Evolutionary conservation across 2,113 vertebrate species (phyloP), one percentile per base, ranked within the genome.

Genomic region (Hystrix brachyura): DNA sequence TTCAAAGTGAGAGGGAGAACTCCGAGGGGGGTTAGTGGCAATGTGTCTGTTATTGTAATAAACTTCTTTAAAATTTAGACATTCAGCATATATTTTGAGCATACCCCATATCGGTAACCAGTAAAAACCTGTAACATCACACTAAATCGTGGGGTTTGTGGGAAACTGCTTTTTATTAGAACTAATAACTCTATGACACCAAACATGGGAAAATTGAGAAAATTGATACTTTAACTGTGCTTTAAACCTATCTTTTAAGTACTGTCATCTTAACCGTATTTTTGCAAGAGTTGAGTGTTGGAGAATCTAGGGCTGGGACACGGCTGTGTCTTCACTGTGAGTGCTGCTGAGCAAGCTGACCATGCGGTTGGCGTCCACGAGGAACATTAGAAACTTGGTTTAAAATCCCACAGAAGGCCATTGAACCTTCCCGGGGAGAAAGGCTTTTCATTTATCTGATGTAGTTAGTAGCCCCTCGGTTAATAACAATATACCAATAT

Each of bases 201-300:
- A 85, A 96, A 94, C 29, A 71, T 79, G 25, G 43, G 67, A 85
- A 93, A 76, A 67, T 78, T 14, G 57, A 62, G 72, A 86, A 89
- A 92, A 57, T 79, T 46, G 29, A 43, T 76, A n/a, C 59, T 55
- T 60, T 83, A 82, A 79, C 60, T 87, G 64, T 92, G 4, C 43
- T n/a, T 79, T 96, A 80, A 82, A 67, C 15, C 78, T 53, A 14
- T 17, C 51, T 93, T 64, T 85, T 93, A 38, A 57, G 34, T 87
- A 48, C 59, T 23, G 32, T 51, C 60, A n/a, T 81, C 60, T 76
- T 62, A 91, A 46, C 76, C 84, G 89, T 23, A 53, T 81, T 93
- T 92, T 90, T 76, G 69, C 34, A 69, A 46, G 59, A 79, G 25
- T 17, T 91, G 19, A 90, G 6, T 18, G 0, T 76, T 82, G 51